A percentile compares a stretch with the other conserved stretches of the same genome.
Conservation (phyloP, 1,140 invertebrate species). For the Pseudomyrmex sp. region DNA sequence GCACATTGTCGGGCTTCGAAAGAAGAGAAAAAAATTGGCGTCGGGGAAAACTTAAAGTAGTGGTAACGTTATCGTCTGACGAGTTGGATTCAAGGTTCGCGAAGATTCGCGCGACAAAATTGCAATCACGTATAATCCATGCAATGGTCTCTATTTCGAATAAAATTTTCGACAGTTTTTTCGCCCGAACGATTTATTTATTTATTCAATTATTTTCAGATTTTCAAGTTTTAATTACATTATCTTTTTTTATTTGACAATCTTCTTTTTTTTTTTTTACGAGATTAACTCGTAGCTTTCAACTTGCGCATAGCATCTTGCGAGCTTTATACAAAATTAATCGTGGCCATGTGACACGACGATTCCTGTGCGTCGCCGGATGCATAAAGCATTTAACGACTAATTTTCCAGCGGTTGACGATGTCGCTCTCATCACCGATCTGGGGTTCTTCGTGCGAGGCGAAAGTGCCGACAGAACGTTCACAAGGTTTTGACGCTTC, state of each 20-base stretch:
- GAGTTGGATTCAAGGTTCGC: background rate
- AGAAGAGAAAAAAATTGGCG: slow-evolving; percentile 51
- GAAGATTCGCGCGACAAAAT: background rate
- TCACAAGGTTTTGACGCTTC: slow-evolving; percentile 75
- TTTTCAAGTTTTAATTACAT: background rate
- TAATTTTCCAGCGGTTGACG: slow-evolving; percentile 74
- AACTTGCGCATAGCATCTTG: background rate
- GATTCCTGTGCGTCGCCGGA: slow-evolving; percentile 68
- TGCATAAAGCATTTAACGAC: slow-evolving; percentile 79
- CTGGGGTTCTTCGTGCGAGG: slow-evolving; percentile 45
- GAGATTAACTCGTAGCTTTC: background rate
- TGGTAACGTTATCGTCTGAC: slow-evolving; percentile 20
- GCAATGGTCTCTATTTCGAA: background rate
- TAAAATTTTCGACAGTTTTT: slow-evolving; percentile 6
- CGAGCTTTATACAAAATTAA: slow-evolving; percentile 20
- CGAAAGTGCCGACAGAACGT: slow-evolving; percentile 58
- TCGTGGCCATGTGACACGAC: slow-evolving; percentile 67
- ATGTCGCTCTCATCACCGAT: slow-evolving; percentile 32
- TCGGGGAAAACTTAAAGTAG: background rate
- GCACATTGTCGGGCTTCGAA: slow-evolving; percentile 45
- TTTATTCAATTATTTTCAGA: background rate
- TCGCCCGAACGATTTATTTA: background rate
- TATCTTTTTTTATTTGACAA: background rate
- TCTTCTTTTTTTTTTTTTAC: background rate
- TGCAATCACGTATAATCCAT: background rate